Base-by-base conservation (phyloP, 2,888 invertebrate species). In the Caenorhabditis imperialis region DNA sequence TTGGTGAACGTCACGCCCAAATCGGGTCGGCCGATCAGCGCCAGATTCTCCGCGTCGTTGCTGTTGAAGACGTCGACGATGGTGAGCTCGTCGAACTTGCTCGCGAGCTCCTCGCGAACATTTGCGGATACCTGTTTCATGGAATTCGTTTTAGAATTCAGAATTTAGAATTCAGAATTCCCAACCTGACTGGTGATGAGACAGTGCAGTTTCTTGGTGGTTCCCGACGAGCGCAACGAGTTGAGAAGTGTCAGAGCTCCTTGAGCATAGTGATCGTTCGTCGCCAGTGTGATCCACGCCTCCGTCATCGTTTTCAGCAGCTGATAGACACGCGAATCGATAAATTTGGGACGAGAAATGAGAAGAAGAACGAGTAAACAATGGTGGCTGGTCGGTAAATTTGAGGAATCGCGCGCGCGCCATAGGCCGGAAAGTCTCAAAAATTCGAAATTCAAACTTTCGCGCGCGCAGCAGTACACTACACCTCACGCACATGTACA, bases 1-100 rank as follows among this genome's bases (percentile, higher is more conserved):
- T 99, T 99, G 79, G 99, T 99, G 90, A 99, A 97, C 79, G 98
- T 99, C 88, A 98, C 92, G 81, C 97, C 98, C 78, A 99, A 92
- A 89, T 99, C 98, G 22, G 98, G 98, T 84, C 98, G 92, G 83
- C 93, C 92, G 85, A 99, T 90, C 62, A 99, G 90, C 5, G 93
- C 92, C 82, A 99, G 91, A 89, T 99, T 96, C 16, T 93, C 92
- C 42, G 93, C 92, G 89, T 99, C 99, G 84, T 92, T 91, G 58
- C 97, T 97, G 90, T 99, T 96, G 88, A 99, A 90, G 47, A 97
- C 92, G 89, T 99, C 94, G n/a, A 99, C 99, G 89, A 92, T 92
- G 88, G 93, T 91, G 48, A 98, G 93, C 75, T 93, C 90, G 88
- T 94, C 92, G 89, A 94, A 99, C 61, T 93, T 92, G 83, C 92